Percentiles rank a stretch among this genome's conserved stretches.
Evolutionary conservation across 1,140 invertebrate genomes (phyloP).

Genomic region (Epicauta chinensis): DNA sequence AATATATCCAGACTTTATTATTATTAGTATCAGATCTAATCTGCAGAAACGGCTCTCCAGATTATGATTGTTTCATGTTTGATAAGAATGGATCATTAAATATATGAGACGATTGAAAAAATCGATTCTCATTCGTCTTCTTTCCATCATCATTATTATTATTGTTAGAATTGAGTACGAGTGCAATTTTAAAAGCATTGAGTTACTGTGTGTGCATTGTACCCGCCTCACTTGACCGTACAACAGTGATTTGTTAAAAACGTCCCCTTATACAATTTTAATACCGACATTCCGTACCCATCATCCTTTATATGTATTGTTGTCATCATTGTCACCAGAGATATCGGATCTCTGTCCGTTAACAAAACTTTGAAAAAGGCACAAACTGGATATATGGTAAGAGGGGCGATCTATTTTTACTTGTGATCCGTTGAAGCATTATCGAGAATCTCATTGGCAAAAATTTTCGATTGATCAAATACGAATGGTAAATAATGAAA

Average conservation of each 20-base stretch:
- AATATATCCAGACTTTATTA: conserved; percentile 3
- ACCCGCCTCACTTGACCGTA: no score
- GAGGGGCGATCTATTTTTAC: no score
- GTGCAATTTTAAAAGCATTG: conserved; percentile 2
- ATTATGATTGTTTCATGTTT: conserved; percentile 9
- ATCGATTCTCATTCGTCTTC: not conserved
- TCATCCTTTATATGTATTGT: conserved; percentile 18
- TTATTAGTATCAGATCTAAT: conserved; percentile 6
- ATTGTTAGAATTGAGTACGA: no score
- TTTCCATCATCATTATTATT: not conserved
- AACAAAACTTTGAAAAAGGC: conserved; percentile 21
- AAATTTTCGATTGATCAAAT: conserved; percentile 36
- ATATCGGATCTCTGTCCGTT: conserved; percentile 30
- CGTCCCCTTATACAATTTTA: no score
- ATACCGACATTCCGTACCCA: no score
- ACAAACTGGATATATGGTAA: no score
- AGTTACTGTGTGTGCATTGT: conserved; percentile 1
- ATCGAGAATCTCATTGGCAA: not conserved
- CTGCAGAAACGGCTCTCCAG: conserved; percentile 8
- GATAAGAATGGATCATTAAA: not conserved
- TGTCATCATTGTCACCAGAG: conserved; percentile 33
- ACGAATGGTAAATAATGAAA: conserved; percentile 18
- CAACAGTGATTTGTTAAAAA: no score
- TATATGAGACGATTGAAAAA: not conserved
- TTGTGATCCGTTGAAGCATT: no score